Percentiles rank a stretch among this genome's conserved stretches.
phyloP scores from a whole-genome alignment of 92 coral and sea anemone genomes.

The Bergia sp. region DNA sequence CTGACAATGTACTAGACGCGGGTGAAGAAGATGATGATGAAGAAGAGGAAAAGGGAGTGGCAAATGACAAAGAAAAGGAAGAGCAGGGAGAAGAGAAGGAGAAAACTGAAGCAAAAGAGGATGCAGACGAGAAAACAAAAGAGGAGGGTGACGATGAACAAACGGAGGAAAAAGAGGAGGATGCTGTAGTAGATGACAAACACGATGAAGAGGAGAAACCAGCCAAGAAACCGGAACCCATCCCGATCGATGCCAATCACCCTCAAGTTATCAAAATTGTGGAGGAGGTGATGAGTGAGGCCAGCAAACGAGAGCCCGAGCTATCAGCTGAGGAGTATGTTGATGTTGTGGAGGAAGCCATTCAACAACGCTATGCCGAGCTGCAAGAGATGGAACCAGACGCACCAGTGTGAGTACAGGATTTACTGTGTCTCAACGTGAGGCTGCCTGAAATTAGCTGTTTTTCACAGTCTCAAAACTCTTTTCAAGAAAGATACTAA shows the following conservation, averaged over 20 bases:
- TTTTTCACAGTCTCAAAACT: neutral
- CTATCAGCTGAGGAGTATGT: slow-evolving; percentile 91
- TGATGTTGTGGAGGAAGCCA: slow-evolving; percentile 90
- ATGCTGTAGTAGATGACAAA: slow-evolving; percentile 28
- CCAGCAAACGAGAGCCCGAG: slow-evolving; percentile 86
- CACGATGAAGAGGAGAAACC: slow-evolving; percentile 32
- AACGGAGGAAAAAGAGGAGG: slow-evolving; percentile 44
- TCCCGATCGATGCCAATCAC: slow-evolving; percentile 82
- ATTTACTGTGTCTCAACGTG: neutral
- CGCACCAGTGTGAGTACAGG: slow-evolving; percentile 82
- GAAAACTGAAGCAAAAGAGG: slow-evolving; percentile 52
- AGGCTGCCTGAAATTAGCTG: neutral
- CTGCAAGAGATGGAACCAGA: slow-evolving; percentile 65
- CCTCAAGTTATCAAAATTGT: slow-evolving; percentile 90
- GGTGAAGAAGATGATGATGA: slow-evolving; percentile 57
- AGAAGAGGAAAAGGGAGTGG: slow-evolving; percentile 54
- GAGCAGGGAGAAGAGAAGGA: slow-evolving; percentile 45
- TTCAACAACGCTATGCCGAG: slow-evolving; percentile 81
- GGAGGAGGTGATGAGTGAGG: slow-evolving; percentile 80
- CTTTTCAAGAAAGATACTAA: neutral
- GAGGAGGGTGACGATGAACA: slow-evolving; percentile 3
- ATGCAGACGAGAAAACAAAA: slow-evolving; percentile 17
- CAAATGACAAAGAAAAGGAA: slow-evolving; percentile 40
- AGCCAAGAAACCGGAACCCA: slow-evolving; percentile 48
- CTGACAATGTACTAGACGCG: slow-evolving; percentile 21